Percentiles rank a stretch among this genome's conserved stretches.
These are phyloP conservation scores for Deroptyus accipitrinus DNA, from an alignment of 2,113 vertebrate species.

Conservation along the genomic window DNA sequence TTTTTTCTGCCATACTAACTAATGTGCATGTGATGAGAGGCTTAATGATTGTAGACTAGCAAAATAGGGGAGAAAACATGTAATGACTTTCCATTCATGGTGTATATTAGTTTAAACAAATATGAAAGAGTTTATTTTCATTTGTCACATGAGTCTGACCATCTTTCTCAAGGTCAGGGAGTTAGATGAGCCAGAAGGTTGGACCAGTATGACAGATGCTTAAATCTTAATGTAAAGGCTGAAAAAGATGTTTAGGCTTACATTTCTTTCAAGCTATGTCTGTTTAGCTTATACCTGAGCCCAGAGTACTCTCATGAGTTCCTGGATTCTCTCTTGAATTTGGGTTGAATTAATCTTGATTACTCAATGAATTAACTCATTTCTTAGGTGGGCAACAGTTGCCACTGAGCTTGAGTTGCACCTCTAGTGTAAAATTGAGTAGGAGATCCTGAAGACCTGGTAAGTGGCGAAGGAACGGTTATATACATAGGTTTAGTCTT, in stretches of 20 bases:
- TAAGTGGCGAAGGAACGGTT: neutral
- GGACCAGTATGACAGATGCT: neutral
- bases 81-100: neutral
- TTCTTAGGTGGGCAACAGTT: neutral
- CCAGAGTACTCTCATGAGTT: neutral
- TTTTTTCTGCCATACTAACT: neutral
- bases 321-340: neutral
- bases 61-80: neutral
- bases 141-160: neutral
- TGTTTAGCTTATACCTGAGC: neutral
- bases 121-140: neutral
- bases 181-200: neutral
- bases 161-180: neutral
- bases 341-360: neutral
- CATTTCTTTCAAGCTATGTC: neutral
- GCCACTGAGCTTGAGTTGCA: neutral
- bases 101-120: neutral
- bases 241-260: neutral
- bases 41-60: neutral
- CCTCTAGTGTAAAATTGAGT: neutral
- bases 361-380: neutral
- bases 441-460: neutral
- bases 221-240: neutral
- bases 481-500: neutral
- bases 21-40: neutral